These are phyloP conservation scores for Metopia argyrocephala DNA, from an alignment of 2,888 invertebrate genomes.

Conservation along the genomic window DNA sequence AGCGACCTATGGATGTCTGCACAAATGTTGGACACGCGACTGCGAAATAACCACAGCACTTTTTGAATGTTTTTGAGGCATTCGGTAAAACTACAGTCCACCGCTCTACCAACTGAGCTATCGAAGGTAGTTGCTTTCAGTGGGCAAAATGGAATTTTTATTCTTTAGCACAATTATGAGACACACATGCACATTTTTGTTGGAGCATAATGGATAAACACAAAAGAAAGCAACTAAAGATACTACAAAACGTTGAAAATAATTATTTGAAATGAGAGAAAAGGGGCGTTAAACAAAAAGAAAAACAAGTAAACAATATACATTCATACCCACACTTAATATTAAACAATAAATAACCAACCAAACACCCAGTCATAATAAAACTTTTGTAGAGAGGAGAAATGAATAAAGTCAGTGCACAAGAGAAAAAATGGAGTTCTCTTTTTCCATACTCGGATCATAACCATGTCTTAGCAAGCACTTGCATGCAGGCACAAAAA, in stretches of 20 bases:
- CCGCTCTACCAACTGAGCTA: slow-evolving; percentile 70
- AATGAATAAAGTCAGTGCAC: no score
- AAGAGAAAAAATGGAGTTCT: no score
- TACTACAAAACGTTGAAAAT: not conserved
- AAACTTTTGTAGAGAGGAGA: no score
- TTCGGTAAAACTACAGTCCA: slow-evolving; percentile 67
- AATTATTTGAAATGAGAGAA: no score
- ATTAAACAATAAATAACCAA: slow-evolving; percentile 4
- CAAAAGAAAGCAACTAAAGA: not conserved
- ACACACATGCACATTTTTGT: no score
- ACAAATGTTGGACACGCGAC: slow-evolving; percentile 5
- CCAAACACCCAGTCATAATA: no score
- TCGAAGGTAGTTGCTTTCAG: slow-evolving; percentile 65
- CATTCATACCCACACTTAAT: slow-evolving; percentile 18
- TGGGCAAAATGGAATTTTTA: slow-evolving; percentile 30
- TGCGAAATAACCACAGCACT: not conserved
- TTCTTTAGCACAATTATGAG: not conserved
- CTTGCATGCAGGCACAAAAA: no score
- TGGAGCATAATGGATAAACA: slow-evolving; percentile 10
- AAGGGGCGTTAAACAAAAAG: no score
- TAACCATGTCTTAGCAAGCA: no score
- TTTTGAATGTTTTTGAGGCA: slow-evolving; percentile 39
- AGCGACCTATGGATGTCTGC: slow-evolving; percentile 83
- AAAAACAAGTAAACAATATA: slow-evolving; percentile 14
- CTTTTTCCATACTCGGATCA: no score